Base-by-base conservation (phyloP, 2,888 invertebrate genomes). In the Furcula furcula region DNA sequence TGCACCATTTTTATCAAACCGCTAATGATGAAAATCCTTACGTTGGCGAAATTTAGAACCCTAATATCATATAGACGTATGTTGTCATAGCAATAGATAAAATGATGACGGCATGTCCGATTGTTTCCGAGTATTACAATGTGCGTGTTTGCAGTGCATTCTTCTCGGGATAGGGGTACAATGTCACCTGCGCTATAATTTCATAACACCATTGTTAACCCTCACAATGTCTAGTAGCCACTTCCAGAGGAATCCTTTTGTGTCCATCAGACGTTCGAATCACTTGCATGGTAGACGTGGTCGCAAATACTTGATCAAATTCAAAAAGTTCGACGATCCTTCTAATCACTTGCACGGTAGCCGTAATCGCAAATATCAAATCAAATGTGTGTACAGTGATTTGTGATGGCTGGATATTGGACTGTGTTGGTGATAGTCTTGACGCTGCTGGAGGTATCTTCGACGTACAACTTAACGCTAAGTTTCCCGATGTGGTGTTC, bases 361-460 rank as follows among this genome's bases (percentile, higher is more conserved):
- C n/a, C n/a, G n/a, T n/a, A 7, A 0, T 7, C 10, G 15, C 4
- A 16, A 10, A 20, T 26, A 27, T 28, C 29, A 28, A 31, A 20
- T 22, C 13, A 7, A 6, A 5, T 12, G 41, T 30, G 13, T 13
- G 23, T 3, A 25, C 23, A 2, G 18, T 32, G 28, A 11, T 28
- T 25, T 12, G 35, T 40, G 32, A 49, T 53, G 47, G 43, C 43
- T 7, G 31, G 43, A 26, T 10, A 46, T 19, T 48, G 46, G 45
- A 34, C 20, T 9, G 4, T 59, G 31, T 29, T 59, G 2, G 32
- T 67, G 28, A 7, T 66, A 31, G 16, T 69, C 9, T 26, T 67
- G 20, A 30, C 51, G 4, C 9, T 65, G 3, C 19, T 65, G 9
- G 64, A 76, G 76, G 76, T 77, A 76, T 59, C 54, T 27, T 31